These are phyloP conservation scores for Prorops nasuta DNA, from an alignment of 1,140 invertebrate genomes.

Conservation along the genomic window DNA sequence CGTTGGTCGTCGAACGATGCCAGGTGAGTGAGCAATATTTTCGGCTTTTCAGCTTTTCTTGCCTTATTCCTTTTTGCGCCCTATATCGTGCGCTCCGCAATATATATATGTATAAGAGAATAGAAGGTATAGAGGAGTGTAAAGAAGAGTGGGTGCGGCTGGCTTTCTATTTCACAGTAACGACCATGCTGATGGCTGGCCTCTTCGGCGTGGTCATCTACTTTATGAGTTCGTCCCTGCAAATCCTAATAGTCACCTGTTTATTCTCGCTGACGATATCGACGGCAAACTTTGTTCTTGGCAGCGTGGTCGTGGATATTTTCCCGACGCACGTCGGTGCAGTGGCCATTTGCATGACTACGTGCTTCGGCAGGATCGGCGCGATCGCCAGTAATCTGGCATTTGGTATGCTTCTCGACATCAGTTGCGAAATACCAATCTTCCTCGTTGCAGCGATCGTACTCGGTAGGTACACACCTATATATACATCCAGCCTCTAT, in stretches of 20 bases:
- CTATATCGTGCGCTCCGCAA: too few relatives aligned
- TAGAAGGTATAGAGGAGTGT: too few relatives aligned
- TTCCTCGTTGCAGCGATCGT: conserved; percentile 52
- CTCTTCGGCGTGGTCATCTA: conserved; percentile 53
- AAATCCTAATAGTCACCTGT: conserved; percentile 57
- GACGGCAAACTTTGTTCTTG: conserved; percentile 60
- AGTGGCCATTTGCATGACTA: conserved; percentile 56
- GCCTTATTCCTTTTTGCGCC: too few relatives aligned
- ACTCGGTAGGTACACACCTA: conserved; percentile 41
- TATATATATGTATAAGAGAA: too few relatives aligned
- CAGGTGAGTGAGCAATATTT: conserved; percentile 20
- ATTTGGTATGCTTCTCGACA: conserved; percentile 58
- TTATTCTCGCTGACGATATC: conserved; percentile 59
- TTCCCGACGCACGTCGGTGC: conserved; percentile 59
- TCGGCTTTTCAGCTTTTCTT: too few relatives aligned
- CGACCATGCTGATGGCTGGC: conserved; percentile 56
- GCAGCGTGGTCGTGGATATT: conserved; percentile 58
- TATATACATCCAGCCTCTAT: too few relatives aligned
- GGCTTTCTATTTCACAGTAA: too few relatives aligned
- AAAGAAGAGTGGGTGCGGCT: too few relatives aligned
- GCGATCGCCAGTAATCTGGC: conserved; percentile 59
- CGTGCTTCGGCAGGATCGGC: conserved; percentile 57
- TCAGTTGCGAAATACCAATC: conserved; percentile 56
- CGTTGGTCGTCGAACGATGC: conserved; percentile 35
- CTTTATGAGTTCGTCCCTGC: conserved; percentile 52